A percentile compares a stretch with the other conserved stretches of the same genome.
Evolutionary conservation across 1,140 invertebrate species (phyloP).

Genomic region (Meloidogyne chitwoodi): DNA sequence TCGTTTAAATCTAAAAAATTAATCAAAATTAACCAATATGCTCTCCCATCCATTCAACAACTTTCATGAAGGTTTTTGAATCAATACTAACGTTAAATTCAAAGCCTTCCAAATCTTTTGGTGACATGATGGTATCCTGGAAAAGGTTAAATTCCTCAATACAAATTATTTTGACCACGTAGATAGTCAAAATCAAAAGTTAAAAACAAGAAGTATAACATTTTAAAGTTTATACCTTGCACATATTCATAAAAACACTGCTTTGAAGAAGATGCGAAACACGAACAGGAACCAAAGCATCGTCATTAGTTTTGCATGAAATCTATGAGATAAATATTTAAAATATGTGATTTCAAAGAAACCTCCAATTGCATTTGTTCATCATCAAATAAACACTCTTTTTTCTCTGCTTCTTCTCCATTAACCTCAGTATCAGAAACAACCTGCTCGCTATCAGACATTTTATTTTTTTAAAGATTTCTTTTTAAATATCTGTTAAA

Average conservation of each 20-base stretch:
- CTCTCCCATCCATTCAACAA: conserved; percentile 20
- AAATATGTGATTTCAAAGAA: neutral
- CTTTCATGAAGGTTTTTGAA: conserved; percentile 8
- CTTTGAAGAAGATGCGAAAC: conserved; percentile 11
- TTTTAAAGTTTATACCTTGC: neutral
- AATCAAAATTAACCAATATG: conserved; percentile 19
- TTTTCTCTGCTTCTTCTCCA: neutral
- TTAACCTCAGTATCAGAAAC: neutral
- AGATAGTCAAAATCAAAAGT: no score
- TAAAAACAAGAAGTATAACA: neutral
- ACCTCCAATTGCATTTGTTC: neutral
- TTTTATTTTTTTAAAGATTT: neutral
- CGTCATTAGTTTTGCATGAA: neutral
- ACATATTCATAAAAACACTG: conserved; percentile 2
- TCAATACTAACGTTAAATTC: conserved; percentile 5
- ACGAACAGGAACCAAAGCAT: neutral
- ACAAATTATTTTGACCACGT: neutral
- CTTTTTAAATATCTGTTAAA: no score
- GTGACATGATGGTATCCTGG: neutral
- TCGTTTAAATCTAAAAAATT: neutral
- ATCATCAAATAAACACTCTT: neutral
- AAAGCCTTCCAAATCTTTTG: neutral
- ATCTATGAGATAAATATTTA: neutral
- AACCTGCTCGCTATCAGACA: neutral
- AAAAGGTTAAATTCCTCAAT: neutral